Evolutionary conservation across 2,797 vertebrate genomes (phyloP).

Genomic region (Hippopotamyrus pictus): DNA sequence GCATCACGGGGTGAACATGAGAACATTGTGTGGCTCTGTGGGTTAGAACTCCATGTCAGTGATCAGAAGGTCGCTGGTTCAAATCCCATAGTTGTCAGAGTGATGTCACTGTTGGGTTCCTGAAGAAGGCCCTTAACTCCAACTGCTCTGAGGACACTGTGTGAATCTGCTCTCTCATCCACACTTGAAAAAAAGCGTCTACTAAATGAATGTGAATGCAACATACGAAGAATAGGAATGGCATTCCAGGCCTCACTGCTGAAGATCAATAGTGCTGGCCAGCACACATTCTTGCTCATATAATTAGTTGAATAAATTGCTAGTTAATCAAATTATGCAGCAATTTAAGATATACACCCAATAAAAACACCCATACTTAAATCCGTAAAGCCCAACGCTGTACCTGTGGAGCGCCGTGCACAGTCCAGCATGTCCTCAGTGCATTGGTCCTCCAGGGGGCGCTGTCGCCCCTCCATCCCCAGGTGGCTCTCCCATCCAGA

Average conservation of each 20-base stretch:
- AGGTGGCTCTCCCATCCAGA: constrained; percentile 84
- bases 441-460: constrained; percentile 39
- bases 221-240: neutral
- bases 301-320: neutral
- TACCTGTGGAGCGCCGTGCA: constrained; percentile 50
- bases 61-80: neutral
- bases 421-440: constrained; percentile 44
- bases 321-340: neutral
- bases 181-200: neutral
- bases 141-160: neutral
- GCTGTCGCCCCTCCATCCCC: constrained; percentile 59
- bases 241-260: neutral
- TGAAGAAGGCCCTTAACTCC: neutral
- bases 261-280: neutral
- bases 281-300: neutral
- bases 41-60: neutral
- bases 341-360: neutral
- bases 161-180: neutral
- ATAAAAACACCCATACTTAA: neutral
- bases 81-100: neutral
- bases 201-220: neutral
- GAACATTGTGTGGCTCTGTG: neutral
- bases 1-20: neutral
- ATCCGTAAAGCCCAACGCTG: constrained; percentile 15
- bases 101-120: neutral